phyloP scores from a whole-genome alignment of 2,113 vertebrate genomes.

The Columba livia region DNA sequence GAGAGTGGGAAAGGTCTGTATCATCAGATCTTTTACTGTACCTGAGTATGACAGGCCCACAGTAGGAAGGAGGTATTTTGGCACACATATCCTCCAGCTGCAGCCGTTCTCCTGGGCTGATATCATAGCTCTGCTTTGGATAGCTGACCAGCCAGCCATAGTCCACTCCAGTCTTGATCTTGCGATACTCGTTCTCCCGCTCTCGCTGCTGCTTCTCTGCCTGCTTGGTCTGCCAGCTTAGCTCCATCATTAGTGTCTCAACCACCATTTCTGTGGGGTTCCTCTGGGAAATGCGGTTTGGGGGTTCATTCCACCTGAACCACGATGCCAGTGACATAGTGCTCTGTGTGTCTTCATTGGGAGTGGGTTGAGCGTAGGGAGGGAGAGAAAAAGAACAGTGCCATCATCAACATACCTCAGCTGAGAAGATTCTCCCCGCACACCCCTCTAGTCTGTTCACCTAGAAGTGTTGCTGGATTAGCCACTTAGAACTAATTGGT shows the following conservation, averaged over 20 bases:
- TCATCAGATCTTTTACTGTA: slow-evolving; percentile 44
- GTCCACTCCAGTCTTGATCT: slow-evolving; percentile 88
- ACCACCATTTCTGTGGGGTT: slow-evolving; percentile 87
- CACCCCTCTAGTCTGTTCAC: background rate
- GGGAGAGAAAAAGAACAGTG: background rate
- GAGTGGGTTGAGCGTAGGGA: background rate
- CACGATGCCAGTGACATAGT: slow-evolving; percentile 85
- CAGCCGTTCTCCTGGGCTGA: slow-evolving; percentile 87
- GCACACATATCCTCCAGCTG: slow-evolving; percentile 90
- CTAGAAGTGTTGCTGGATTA: background rate
- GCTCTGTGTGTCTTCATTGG: background rate
- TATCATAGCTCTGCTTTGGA: slow-evolving; percentile 80
- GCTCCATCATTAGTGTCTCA: slow-evolving; percentile 96
- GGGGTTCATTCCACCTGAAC: slow-evolving; percentile 87
- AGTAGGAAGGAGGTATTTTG: slow-evolving; percentile 90
- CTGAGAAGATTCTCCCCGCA: background rate
- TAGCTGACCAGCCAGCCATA: slow-evolving; percentile 94
- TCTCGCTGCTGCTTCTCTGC: slow-evolving; percentile 86
- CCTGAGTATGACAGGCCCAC: slow-evolving; percentile 91
- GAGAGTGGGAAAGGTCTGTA: background rate
- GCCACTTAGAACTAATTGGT: background rate
- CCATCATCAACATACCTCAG: background rate
- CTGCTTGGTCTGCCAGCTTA: slow-evolving; percentile 91
- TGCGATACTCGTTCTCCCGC: slow-evolving; percentile 81
- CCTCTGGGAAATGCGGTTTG: slow-evolving; percentile 74